phyloP scores from a whole-genome alignment of 2,888 invertebrate species.

The Standfussiana lucernea region DNA sequence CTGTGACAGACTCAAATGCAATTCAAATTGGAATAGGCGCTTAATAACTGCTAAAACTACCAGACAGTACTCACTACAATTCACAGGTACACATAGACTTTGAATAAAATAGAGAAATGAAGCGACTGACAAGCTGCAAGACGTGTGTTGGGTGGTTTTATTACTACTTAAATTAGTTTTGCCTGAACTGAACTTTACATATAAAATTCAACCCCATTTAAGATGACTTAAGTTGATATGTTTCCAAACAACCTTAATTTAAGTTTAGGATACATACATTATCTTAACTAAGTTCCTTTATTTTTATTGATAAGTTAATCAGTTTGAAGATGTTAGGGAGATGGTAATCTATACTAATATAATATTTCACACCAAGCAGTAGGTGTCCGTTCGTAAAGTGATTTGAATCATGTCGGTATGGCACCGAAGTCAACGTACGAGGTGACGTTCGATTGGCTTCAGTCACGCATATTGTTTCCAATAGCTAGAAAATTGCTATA shows the following conservation, averaged over 20 bases:
- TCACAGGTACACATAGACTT: background rate
- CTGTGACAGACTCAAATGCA: constrained; percentile 19
- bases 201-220: too few species aligned
- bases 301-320: too few species aligned
- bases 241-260: too few species aligned
- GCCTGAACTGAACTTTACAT: too few species aligned
- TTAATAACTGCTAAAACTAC: background rate
- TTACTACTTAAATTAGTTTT: background rate
- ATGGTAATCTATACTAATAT: too few species aligned
- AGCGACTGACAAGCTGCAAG: background rate
- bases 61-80: background rate
- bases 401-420: constrained; percentile 8
- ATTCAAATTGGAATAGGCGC: constrained; percentile 20
- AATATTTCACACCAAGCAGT: constrained; percentile 15
- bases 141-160: background rate
- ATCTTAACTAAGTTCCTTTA: too few species aligned
- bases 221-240: too few species aligned
- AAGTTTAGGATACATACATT: too few species aligned
- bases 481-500: background rate
- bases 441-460: constrained; percentile 26
- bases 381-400: background rate
- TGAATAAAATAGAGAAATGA: background rate
- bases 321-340: too few species aligned
- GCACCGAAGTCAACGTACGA: constrained; percentile 31
- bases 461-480: constrained; percentile 25